Evolutionary conservation across 2,797 vertebrate genomes (phyloP), one percentile per base, ranked within the genome.

Genomic region (Potorous gilbertii): DNA sequence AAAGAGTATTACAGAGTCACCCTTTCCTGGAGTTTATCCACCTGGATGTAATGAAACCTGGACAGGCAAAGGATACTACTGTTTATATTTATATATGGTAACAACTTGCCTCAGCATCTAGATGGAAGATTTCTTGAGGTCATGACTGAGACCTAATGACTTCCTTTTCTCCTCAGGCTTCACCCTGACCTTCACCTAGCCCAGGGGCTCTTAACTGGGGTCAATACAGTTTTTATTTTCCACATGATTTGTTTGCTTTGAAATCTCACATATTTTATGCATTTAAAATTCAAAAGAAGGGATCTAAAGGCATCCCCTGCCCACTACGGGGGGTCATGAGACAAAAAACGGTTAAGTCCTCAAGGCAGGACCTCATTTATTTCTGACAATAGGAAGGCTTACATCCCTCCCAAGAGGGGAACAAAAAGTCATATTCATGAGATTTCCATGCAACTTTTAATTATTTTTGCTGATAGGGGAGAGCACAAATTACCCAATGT

Each of bases 1-100:
- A 50, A 87, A 87, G 9, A 50, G 18, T 87, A 87, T 46, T 87
- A 87, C 74, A 87, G 74, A 87, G 40, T 87, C 40, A 87, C 74
- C 74, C 74, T 87, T 87, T 87, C 74, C 74, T 87, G 74, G 74
- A 87, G 40, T 87, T 40, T 87, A 87, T 87, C 74, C 40, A 87
- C 40, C 40, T 87, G 40, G 40, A 81, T 46, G 34, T 40, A 74
- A 81, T 16, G 40, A 40, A 46, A 40, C 18, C 40, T 27, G 74
- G 74, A 87, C 21, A 50, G 74, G 40, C 40, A 87, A 87, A 87
- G 40, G 74, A 27, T 87, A 87, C 40, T 87, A 87, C 40, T 87
- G 24, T 87, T 50, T 87, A 87, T 87, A 87, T 87, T 87, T 87
- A 50, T 87, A 87, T 87, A 50, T 87, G 74, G n/a, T 87, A 46